Evolutionary conservation across 2,113 vertebrate genomes (phyloP).

Genomic region (Plestiodon gilberti): DNA sequence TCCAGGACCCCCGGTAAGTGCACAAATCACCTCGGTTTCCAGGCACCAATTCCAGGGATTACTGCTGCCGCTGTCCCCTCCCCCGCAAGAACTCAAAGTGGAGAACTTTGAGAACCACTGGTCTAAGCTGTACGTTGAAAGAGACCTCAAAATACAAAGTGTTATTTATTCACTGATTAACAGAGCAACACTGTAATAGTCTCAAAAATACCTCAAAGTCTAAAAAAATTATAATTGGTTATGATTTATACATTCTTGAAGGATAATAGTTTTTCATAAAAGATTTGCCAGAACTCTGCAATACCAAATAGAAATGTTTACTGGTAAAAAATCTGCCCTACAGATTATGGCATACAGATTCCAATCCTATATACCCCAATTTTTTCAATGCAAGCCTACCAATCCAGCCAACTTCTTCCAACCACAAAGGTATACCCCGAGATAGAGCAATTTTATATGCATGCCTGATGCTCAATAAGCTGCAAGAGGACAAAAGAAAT

Average conservation of each 20-base stretch:
- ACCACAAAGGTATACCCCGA: conserved; percentile 63
- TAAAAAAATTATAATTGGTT: conserved; percentile 13
- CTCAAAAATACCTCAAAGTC: background rate
- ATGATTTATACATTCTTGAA: background rate
- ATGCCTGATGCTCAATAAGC: conserved; percentile 74
- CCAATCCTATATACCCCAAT: conserved; percentile 31
- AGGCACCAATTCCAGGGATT: too few species aligned
- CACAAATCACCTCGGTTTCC: too few species aligned
- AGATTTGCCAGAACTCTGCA: background rate
- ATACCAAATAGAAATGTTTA: background rate
- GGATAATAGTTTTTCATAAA: background rate
- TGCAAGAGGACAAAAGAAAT: conserved; percentile 70
- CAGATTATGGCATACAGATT: conserved; percentile 22
- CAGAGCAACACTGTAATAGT: background rate
- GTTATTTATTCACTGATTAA: background rate
- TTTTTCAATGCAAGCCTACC: conserved; percentile 45
- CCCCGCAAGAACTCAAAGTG: too few species aligned
- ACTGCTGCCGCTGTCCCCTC: too few species aligned
- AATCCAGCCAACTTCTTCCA: conserved; percentile 35
- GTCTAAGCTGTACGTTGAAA: background rate
- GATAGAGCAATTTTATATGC: conserved; percentile 71
- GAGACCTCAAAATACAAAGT: background rate
- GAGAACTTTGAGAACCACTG: too few species aligned
- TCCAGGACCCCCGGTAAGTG: too few species aligned
- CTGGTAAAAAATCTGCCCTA: background rate